Conservation (phyloP, 2,113 vertebrate species). For the Eonycteris spelaea region DNA sequence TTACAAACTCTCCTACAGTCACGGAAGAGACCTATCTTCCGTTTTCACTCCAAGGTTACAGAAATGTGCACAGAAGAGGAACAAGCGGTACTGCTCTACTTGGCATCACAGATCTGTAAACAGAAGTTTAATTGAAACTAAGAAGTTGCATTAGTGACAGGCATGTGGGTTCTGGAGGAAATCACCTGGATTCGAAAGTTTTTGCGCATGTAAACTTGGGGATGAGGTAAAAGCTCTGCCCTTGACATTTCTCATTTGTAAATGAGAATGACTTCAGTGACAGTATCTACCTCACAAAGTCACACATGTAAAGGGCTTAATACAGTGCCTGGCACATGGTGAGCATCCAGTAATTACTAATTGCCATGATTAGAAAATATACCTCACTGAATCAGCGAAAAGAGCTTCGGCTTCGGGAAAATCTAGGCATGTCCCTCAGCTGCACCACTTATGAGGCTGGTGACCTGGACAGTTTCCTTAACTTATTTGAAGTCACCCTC, state of each 20-base stretch:
- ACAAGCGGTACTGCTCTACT: background rate
- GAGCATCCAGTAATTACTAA: background rate
- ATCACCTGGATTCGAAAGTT: background rate
- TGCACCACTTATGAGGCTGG: background rate
- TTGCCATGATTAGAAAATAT: background rate
- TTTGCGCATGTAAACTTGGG: background rate
- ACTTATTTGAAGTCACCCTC: background rate
- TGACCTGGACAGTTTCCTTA: no score
- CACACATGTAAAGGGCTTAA: background rate
- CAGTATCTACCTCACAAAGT: background rate
- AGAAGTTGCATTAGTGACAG: background rate
- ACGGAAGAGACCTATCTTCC: background rate
- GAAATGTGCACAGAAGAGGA: background rate
- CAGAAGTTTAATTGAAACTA: background rate
- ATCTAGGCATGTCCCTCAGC: background rate
- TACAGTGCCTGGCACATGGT: no score
- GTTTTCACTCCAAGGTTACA: background rate
- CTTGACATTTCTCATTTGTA: background rate
- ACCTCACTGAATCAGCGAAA: background rate
- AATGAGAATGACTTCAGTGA: background rate
- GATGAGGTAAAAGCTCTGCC: background rate
- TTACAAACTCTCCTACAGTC: background rate
- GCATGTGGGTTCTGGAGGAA: background rate
- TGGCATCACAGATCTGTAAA: background rate
- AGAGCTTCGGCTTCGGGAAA: background rate